Percentiles rank a stretch among this genome's conserved stretches.
phyloP scores from a whole-genome alignment of 2,888 invertebrate genomes.

The Harmothoe impar region DNA sequence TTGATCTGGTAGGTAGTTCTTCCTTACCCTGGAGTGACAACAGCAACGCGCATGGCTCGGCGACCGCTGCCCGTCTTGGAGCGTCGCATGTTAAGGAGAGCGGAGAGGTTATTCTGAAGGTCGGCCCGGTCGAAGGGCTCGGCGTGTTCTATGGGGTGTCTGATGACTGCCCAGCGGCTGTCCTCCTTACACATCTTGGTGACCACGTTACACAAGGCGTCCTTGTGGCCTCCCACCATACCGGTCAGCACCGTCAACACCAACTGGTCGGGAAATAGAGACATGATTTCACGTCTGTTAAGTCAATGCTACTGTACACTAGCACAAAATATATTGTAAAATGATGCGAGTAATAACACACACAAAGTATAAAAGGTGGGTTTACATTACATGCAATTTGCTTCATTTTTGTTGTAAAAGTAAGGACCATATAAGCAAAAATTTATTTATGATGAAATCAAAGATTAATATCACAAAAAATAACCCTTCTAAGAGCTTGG shows the following conservation, averaged over 20 bases:
- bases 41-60: background rate
- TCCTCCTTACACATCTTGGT: conserved; percentile 76
- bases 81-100: conserved; percentile 25
- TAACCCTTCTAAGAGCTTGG: too few species aligned
- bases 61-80: background rate
- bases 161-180: conserved; percentile 78
- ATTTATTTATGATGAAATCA: too few species aligned
- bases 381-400: too few species aligned
- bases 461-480: too few species aligned
- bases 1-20: too few species aligned
- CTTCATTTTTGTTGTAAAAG: too few species aligned
- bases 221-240: conserved; percentile 79
- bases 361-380: too few species aligned
- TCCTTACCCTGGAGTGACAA: conserved; percentile 77
- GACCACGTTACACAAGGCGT: conserved; percentile 76
- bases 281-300: background rate
- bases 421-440: too few species aligned
- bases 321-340: too few species aligned
- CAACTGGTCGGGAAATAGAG: conserved; percentile 73
- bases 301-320: background rate
- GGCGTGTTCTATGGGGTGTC: conserved; percentile 73
- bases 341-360: too few species aligned
- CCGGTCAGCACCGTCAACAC: conserved; percentile 79
- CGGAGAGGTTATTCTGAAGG: conserved; percentile 75
- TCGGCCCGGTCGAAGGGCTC: conserved; percentile 73